phyloP scores from a whole-genome alignment of 2,888 invertebrate species.

The Exephanes ischioxanthus region DNA sequence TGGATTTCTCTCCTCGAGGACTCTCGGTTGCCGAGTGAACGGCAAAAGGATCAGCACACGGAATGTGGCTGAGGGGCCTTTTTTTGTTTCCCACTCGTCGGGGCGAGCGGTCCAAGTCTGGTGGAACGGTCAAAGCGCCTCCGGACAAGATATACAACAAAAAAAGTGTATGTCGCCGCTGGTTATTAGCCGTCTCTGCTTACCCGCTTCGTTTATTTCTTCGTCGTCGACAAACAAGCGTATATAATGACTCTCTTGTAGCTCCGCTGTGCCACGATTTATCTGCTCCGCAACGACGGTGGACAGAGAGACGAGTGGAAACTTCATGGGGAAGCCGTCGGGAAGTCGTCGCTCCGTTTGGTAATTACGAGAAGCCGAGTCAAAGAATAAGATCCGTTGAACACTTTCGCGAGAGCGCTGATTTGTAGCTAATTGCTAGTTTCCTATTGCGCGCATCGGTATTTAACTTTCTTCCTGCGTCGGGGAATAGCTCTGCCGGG shows the following conservation, averaged over 20 bases:
- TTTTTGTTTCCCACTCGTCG: background rate
- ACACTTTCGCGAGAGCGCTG: constrained; percentile 66
- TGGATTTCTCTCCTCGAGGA: background rate
- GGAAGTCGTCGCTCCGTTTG: constrained; percentile 33
- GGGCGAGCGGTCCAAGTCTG: background rate
- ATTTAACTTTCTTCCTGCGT: constrained; percentile 66
- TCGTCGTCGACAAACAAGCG: constrained; percentile 1
- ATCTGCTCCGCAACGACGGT: background rate
- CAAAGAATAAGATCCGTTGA: constrained; percentile 21
- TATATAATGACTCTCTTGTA: constrained; percentile 5
- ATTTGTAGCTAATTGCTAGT: constrained; percentile 78
- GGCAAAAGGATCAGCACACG: background rate
- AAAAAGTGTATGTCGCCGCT: background rate
- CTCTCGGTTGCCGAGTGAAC: background rate
- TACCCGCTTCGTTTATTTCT: constrained; percentile 7
- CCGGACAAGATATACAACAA: background rate
- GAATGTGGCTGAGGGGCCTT: background rate
- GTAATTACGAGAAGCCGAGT: constrained; percentile 50
- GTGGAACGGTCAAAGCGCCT: background rate
- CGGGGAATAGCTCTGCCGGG: constrained; percentile 27
- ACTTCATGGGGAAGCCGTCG: constrained; percentile 19
- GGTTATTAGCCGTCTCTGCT: background rate
- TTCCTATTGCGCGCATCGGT: constrained; percentile 66
- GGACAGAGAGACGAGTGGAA: constrained; percentile 7
- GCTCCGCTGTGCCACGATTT: background rate